These are phyloP conservation scores for Tetramorium alpestre DNA, from an alignment of 1,140 invertebrate genomes.

Conservation along the genomic window DNA sequence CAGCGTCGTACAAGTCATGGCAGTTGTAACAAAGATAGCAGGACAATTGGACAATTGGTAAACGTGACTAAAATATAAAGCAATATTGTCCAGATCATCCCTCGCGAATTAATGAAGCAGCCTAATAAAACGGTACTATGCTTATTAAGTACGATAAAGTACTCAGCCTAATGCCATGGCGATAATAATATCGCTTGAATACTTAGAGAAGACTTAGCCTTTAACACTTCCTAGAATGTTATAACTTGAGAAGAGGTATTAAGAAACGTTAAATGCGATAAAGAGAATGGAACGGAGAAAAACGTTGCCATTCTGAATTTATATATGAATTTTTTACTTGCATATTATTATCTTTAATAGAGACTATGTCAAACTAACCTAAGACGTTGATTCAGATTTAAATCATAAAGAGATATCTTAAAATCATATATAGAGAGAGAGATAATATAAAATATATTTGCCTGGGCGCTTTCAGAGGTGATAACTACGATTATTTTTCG, in stretches of 20 bases:
- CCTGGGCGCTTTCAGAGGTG: conserved; percentile 23
- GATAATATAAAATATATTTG: conserved; percentile 17
- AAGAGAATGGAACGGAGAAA: conserved; percentile 12
- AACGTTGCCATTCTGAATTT: conserved; percentile 60
- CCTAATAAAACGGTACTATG: conserved; percentile 53
- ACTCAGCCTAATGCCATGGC: conserved; percentile 28
- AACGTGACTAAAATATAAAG: conserved; percentile 26
- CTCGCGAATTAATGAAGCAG: conserved; percentile 22
- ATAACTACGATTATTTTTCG: conserved; percentile 42
- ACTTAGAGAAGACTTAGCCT: conserved; percentile 40
- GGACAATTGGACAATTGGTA: not conserved
- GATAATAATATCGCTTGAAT: conserved; percentile 62
- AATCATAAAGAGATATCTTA: conserved; percentile 27
- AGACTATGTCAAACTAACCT: conserved; percentile 58
- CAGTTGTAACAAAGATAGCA: conserved; percentile 80
- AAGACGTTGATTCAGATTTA: conserved; percentile 38
- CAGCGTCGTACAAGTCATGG: conserved; percentile 87
- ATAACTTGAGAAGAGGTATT: conserved; percentile 17
- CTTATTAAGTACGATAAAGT: not conserved
- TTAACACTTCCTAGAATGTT: conserved; percentile 39
- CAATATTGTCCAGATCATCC: conserved; percentile 39
- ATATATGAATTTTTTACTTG: conserved; percentile 72
- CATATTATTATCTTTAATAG: conserved; percentile 61
- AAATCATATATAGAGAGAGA: not conserved
- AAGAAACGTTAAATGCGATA: conserved; percentile 26